Evolutionary conservation across 2,113 vertebrate genomes (phyloP), one percentile per base, ranked within the genome.

Genomic region (Forbesichthys papilliferus): DNA sequence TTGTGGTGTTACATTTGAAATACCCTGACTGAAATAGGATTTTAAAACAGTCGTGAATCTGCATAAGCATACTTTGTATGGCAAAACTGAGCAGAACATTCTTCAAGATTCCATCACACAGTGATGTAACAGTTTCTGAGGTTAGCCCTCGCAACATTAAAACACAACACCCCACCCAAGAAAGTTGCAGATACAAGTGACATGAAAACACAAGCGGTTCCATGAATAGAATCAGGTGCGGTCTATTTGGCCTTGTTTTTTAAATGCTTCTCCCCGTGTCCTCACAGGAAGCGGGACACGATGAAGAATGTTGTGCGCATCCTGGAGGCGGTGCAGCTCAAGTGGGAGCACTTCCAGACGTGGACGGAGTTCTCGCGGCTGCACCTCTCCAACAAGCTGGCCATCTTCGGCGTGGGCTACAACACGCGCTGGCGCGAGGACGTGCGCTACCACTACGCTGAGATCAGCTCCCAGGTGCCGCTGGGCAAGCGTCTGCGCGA

Each of bases 331-430:
- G 97, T 99, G 68, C 94, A 98, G 83, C 89, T 98, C 73, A 96
- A 98, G 79, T 99, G 98, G 98, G 97, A 99, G 84, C 93, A 96
- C 66, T 98, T 99, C 83, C 97, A 98, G 89, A 98, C 96, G 33
- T 99, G 96, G 96, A 98, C 97, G 0, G 98, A 99, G 84, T 98
- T 99, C 88, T 98, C 96, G 8, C 92, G 96, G 61, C 93, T 98
- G 13, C 97, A 99, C 69, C 95, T 98, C 76, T 98, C 98, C 10
- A 99, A 98, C 92, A 99, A 99, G 87, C 92, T 99, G 80, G 98
- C 97, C 81, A 98, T 99, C 87, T 99, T 99, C 0, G 97, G 96
- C 49, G 95, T 99, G 48, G 98, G 98, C 42, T 99, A 96, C 84
- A 98, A 98, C 88, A 99, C 97, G 0, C 95, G 98, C 68, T 99